These are phyloP conservation scores for Delphinapterus leucas DNA, from an alignment of 2,113 vertebrate species.

Conservation along the genomic window DNA sequence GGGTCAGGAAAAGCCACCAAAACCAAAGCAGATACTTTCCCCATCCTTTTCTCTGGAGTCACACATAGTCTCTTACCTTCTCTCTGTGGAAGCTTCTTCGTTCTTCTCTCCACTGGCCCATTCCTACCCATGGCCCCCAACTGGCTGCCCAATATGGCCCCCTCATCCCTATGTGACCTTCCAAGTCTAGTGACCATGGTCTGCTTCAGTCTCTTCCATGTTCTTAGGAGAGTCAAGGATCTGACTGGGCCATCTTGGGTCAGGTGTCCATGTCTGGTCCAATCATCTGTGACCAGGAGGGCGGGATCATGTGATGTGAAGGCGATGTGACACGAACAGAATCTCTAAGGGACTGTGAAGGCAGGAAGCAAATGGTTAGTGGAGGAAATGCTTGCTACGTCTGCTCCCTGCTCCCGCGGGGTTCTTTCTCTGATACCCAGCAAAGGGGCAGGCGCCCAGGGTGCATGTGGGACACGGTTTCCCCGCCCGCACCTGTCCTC, in stretches of 20 bases:
- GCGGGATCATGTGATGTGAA: not conserved
- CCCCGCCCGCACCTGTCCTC: not conserved
- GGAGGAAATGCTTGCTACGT: not conserved
- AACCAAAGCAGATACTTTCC: not conserved
- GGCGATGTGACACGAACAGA: not conserved
- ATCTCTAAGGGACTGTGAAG: not conserved
- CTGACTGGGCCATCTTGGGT: not conserved
- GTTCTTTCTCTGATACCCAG: not conserved
- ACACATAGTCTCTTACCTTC: not conserved
- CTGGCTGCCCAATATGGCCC: not conserved
- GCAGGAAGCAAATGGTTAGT: not conserved
- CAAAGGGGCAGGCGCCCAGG: not conserved
- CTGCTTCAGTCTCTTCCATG: not conserved
- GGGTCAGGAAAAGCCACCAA: not conserved
- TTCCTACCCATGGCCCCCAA: not conserved
- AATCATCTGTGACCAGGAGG: not conserved
- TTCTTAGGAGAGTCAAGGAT: not conserved
- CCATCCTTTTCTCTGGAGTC: not conserved
- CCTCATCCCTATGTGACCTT: not conserved
- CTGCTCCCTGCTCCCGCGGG: not conserved
- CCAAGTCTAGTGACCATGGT: not conserved
- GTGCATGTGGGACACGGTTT: not conserved
- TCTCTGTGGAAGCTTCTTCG: not conserved
- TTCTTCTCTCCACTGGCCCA: not conserved
- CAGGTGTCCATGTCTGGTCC: not conserved